phyloP scores from a whole-genome alignment of 2,113 vertebrate genomes.

The Nymphicus hollandicus region DNA sequence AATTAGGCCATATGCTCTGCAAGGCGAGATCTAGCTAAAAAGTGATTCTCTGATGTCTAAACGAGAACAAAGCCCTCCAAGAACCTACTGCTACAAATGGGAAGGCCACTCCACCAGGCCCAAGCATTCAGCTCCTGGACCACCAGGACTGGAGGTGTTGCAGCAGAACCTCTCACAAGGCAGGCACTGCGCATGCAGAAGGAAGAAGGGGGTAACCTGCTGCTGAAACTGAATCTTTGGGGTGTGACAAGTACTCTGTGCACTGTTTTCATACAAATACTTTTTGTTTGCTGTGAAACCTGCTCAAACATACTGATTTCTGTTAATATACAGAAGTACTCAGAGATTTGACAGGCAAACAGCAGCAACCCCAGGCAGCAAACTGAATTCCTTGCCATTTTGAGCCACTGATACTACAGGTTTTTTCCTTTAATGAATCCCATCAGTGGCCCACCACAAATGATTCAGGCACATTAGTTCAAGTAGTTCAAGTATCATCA shows the following conservation, averaged over 20 bases:
- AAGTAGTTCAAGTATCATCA: not conserved
- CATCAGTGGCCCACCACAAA: not conserved
- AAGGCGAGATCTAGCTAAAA: not conserved
- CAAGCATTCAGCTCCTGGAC: not conserved
- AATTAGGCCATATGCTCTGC: not conserved
- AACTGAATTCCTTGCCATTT: not conserved
- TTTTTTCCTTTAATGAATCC: not conserved
- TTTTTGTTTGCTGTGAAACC: not conserved
- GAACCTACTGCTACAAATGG: rapidly evolving
- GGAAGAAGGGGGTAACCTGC: not conserved
- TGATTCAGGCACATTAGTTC: not conserved
- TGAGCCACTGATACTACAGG: not conserved
- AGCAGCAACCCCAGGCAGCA: not conserved
- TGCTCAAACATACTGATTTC: not conserved
- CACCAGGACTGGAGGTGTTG: rapidly evolving
- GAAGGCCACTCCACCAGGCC: not conserved
- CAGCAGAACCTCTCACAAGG: not conserved
- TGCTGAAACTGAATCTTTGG: not conserved
- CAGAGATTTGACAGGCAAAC: not conserved
- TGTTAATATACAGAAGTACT: not conserved
- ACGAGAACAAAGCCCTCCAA: not conserved
- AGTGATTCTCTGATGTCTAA: not conserved
- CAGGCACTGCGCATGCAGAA: rapidly evolving
- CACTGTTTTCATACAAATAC: not conserved
- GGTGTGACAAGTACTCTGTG: not conserved